A percentile compares a stretch with the other conserved stretches of the same genome.
These are phyloP conservation scores for Platichthys flesus DNA, from an alignment of 2,113 vertebrate genomes.

Conservation along the genomic window DNA sequence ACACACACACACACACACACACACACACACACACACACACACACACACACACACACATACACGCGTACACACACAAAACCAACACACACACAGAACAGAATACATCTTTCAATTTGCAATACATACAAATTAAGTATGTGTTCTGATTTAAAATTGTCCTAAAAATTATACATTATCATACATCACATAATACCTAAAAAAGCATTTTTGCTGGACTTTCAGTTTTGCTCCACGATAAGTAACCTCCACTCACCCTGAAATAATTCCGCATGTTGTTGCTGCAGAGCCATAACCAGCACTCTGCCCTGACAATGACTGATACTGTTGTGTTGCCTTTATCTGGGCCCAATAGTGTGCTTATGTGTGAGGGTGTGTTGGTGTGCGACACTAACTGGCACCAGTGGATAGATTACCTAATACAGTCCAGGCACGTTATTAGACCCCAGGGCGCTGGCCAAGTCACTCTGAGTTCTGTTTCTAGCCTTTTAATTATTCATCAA, in stretches of 20 bases:
- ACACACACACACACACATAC: background rate
- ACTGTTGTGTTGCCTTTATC: conserved; percentile 63
- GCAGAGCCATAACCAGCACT: conserved; percentile 59
- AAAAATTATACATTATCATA: background rate
- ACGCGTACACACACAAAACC: background rate
- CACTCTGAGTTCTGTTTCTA: conserved; percentile 68
- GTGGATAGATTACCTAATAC: conserved; percentile 83
- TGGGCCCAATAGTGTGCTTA: conserved; percentile 60
- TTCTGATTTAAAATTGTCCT: background rate
- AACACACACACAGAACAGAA: background rate
- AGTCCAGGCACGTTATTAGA: conserved; percentile 82
- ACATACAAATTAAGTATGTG: no score
- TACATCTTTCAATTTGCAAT: background rate
- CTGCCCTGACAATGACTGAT: conserved; percentile 69
- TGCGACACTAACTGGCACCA: conserved; percentile 72
- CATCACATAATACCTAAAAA: background rate
- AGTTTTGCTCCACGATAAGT: conserved; percentile 41
- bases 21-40: background rate
- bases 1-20: background rate
- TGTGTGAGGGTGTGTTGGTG: conserved; percentile 39
- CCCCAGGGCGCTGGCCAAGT: conserved; percentile 79
- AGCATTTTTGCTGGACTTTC: conserved; percentile 37
- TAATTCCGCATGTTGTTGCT: conserved; percentile 60
- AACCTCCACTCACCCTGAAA: conserved; percentile 52
- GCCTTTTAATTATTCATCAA: conserved; percentile 82